Percentiles rank a stretch among this genome's conserved stretches.
Evolutionary conservation across 2,888 invertebrate genomes (phyloP).

Genomic region (Lordiphosa andalusiaca): DNA sequence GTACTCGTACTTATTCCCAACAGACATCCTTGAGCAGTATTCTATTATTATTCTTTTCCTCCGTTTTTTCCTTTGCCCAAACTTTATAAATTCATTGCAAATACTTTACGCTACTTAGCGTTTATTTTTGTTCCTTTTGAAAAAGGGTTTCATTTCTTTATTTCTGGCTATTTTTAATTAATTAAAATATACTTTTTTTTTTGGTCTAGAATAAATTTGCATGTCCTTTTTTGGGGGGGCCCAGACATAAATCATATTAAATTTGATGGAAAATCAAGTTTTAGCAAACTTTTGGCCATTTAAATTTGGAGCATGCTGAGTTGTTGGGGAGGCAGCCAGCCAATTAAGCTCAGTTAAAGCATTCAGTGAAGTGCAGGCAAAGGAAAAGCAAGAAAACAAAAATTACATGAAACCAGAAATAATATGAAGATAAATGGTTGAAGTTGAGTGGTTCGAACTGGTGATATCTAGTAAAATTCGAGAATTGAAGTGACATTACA

Average conservation of each 20-base stretch:
- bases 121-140: slow-evolving; percentile 20
- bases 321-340: slow-evolving; percentile 26
- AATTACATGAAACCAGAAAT: slow-evolving; percentile 3
- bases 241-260: slow-evolving; percentile 31
- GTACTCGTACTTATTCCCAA: slow-evolving; percentile 16
- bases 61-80: slow-evolving; percentile 1
- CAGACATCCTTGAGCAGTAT: slow-evolving; percentile 31
- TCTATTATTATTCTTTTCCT: slow-evolving; percentile 24
- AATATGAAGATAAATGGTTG: slow-evolving; percentile 10
- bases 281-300: slow-evolving; percentile 16
- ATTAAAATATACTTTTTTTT: slow-evolving; percentile 54
- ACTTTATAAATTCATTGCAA: slow-evolving; percentile 41
- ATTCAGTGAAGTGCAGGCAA: slow-evolving; percentile 35
- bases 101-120: slow-evolving; percentile 46
- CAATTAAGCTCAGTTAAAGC: slow-evolving; percentile 41
- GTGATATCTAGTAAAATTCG: too few relatives aligned
- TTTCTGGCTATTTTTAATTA: slow-evolving; percentile 51
- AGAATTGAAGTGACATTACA: too few relatives aligned
- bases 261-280: slow-evolving; percentile 9
- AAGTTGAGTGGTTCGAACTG: neutral
- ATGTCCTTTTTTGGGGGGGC: neutral
- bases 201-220: slow-evolving; percentile 24
- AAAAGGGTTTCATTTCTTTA: slow-evolving; percentile 46
- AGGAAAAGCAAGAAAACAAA: slow-evolving; percentile 10
- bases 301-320: slow-evolving; percentile 19